A percentile compares a stretch with the other conserved stretches of the same genome.
Evolutionary conservation across 2,113 vertebrate genomes (phyloP).

Genomic region (Elephantulus edwardii): DNA sequence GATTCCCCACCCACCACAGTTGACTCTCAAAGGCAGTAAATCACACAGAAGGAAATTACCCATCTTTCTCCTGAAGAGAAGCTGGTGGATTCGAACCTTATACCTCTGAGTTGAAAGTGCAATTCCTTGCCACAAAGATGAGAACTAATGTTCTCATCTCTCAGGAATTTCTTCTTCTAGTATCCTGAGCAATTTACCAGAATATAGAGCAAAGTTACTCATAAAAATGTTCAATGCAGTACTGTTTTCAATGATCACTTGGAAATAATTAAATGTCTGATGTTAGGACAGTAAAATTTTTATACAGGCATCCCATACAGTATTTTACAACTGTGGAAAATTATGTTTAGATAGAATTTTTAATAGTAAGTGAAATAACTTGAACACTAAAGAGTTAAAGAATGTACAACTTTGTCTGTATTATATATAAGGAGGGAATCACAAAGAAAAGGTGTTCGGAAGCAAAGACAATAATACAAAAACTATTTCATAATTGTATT

Average conservation of each 20-base stretch:
- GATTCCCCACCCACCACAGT: too few relatives aligned
- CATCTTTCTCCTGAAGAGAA: too few relatives aligned
- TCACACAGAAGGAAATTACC: too few relatives aligned
- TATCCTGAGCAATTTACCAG: conserved; percentile 22
- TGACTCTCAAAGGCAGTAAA: too few relatives aligned
- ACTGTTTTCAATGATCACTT: not conserved
- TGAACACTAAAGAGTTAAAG: not conserved
- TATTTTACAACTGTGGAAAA: conserved; percentile 25
- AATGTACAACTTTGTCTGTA: not conserved
- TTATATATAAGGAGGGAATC: not conserved
- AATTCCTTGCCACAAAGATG: too few relatives aligned
- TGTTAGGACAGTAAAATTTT: not conserved
- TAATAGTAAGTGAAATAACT: conserved; percentile 25
- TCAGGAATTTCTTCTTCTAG: not conserved
- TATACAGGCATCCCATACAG: not conserved
- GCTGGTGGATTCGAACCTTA: too few relatives aligned
- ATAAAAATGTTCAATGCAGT: not conserved
- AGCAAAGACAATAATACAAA: not conserved
- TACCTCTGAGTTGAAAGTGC: too few relatives aligned
- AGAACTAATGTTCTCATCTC: not conserved
- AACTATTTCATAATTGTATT: not conserved
- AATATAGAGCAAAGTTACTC: not conserved
- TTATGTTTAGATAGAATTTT: conserved; percentile 15
- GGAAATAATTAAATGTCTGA: not conserved
- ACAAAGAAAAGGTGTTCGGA: not conserved